Conservation (phyloP, 2,797 vertebrate species). For the Thaleichthys pacificus region DNA sequence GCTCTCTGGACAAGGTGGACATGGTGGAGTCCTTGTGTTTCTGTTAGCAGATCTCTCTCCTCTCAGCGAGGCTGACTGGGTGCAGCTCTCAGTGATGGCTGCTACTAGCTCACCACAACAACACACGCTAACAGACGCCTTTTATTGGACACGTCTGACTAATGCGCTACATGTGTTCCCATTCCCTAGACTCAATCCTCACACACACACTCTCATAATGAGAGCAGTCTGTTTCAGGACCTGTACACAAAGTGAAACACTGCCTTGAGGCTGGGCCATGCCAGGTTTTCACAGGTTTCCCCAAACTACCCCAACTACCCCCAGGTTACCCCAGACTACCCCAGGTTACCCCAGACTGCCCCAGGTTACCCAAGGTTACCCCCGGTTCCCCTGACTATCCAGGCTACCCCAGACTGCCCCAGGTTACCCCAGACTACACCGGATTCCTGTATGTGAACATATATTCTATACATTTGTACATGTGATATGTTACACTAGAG, state of each 20-base stretch:
- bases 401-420: too few relatives aligned
- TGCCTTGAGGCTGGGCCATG: constrained; percentile 8
- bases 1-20: constrained; percentile 22
- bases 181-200: too few relatives aligned
- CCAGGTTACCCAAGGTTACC: background rate
- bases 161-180: constrained; percentile 2
- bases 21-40: constrained; percentile 7
- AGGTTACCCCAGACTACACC: background rate
- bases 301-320: background rate
- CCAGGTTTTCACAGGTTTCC: background rate
- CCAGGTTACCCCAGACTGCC: background rate
- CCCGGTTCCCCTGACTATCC: too few relatives aligned
- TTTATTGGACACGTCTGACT: constrained; percentile 1
- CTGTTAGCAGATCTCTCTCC: constrained; percentile 2
- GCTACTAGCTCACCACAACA: background rate
- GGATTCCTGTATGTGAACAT: background rate
- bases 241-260: constrained; percentile 49
- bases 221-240: constrained; percentile 61
- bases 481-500: background rate
- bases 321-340: background rate
- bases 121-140: background rate
- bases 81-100: background rate
- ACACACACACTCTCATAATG: constrained; percentile 5
- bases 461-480: background rate
- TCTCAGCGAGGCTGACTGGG: background rate